Percentiles rank a stretch among this genome's conserved stretches.
phyloP scores from a whole-genome alignment of 2,888 invertebrate species.

The Acronicta aceris region DNA sequence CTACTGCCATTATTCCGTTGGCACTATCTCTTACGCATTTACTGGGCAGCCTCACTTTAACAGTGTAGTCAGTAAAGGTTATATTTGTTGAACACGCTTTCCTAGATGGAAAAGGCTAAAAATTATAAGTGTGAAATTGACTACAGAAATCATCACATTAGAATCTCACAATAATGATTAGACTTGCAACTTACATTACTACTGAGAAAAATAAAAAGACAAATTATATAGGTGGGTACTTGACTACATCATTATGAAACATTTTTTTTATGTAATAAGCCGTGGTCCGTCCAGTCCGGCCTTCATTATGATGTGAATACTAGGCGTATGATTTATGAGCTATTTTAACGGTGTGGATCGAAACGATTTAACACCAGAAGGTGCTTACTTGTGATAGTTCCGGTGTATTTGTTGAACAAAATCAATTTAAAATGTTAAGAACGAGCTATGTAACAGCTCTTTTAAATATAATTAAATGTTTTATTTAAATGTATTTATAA shows the following conservation, averaged over 20 bases:
- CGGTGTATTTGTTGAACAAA: conserved; percentile 46
- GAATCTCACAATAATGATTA: conserved; percentile 49
- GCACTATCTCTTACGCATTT: conserved; percentile 33
- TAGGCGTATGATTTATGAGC: conserved; percentile 12
- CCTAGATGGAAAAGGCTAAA: conserved; percentile 2
- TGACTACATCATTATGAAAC: conserved; percentile 1
- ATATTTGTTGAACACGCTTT: background rate
- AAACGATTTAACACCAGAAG: conserved; percentile 29
- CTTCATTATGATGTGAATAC: conserved; percentile 41
- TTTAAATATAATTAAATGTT: conserved; percentile 35
- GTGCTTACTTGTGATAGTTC: conserved; percentile 58
- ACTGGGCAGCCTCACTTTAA: conserved; percentile 8
- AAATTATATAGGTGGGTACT: conserved; percentile 11
- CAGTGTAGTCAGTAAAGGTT: background rate
- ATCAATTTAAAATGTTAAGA: conserved; percentile 31
- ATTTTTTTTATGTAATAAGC: conserved; percentile 16
- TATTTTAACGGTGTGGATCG: conserved; percentile 16
- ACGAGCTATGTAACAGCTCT: conserved; percentile 31
- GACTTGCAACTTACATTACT: conserved; percentile 6
- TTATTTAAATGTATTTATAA: conserved; percentile 31
- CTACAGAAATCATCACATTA: conserved; percentile 41
- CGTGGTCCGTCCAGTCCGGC: conserved; percentile 65
- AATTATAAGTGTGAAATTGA: background rate
- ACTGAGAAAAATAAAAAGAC: conserved; percentile 5
- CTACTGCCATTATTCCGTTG: conserved; percentile 11